Evolutionary conservation across 2,888 invertebrate genomes (phyloP).

Genomic region (Chrysolina oricalcia): DNA sequence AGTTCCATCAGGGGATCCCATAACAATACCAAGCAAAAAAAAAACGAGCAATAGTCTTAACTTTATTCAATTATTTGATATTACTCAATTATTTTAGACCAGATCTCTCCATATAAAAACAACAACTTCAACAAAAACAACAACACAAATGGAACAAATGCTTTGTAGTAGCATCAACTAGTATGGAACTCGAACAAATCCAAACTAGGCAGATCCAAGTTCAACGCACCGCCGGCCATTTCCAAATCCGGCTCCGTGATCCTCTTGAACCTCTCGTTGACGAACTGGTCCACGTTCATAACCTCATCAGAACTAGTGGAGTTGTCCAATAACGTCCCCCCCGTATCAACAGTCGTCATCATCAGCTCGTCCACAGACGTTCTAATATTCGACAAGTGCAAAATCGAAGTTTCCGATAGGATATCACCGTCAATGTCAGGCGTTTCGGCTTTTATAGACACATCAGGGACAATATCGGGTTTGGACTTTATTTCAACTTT

Average conservation of each 20-base stretch:
- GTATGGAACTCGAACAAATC: conserved; percentile 68
- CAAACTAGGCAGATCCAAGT: conserved; percentile 66
- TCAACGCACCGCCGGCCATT: conserved; percentile 60
- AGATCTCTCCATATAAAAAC: no score
- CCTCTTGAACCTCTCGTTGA: conserved; percentile 69
- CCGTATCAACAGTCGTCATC: conserved; percentile 63
- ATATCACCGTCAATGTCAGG: conserved; percentile 49
- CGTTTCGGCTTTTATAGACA: conserved; percentile 29
- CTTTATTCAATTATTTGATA: no score
- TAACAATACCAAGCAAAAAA: no score
- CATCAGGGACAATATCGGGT: conserved; percentile 23
- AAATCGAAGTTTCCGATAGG: conserved; percentile 61
- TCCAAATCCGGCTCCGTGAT: conserved; percentile 68
- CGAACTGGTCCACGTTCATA: conserved; percentile 71
- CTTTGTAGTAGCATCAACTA: conserved; percentile 52
- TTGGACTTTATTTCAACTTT: conserved; percentile 27
- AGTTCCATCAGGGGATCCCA: no score
- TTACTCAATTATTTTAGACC: no score
- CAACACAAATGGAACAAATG: no score
- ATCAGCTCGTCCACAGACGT: conserved; percentile 66
- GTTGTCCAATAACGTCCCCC: conserved; percentile 66
- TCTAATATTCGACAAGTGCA: conserved; percentile 59
- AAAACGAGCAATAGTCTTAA: no score
- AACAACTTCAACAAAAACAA: no score
- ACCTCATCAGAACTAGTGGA: conserved; percentile 69